Evolutionary conservation across 2,113 vertebrate species (phyloP), one percentile per base, ranked within the genome.

Genomic region (Vidua chalybeata): DNA sequence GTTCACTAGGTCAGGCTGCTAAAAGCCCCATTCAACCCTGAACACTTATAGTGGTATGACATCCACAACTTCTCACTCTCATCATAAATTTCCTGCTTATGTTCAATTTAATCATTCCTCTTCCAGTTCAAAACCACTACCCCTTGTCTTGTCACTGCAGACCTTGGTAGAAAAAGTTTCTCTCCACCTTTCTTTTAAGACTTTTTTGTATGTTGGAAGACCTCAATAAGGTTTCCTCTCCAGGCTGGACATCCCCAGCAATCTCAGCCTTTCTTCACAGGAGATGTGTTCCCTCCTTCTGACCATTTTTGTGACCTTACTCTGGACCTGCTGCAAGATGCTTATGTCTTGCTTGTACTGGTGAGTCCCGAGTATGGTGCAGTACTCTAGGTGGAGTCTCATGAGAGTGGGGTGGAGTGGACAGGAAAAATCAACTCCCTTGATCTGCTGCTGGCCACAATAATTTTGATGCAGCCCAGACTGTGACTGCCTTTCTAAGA

Each of bases 401-500:
- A 22, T 13, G 9, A 67, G 8, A 41, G 8, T 6, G 2, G 7
- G n/a, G 8, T 41, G n/a, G 8, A 63, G 9, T 31, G 13, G 22
- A 56, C 21, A 16, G 6, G 4, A 3, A 64, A 13, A 62, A 52
- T 13, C 48, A 22, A 3, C 3, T 41, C 13, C 10, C 41, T 46
- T 24, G 6, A 46, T 43, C n/a, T 63, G 10, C 11, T 62, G 17
- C 26, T 80, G 35, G 7, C 21, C 43, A 37, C 6, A 7, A 11
- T 30, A 63, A 2, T 56, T 55, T 80, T 67, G 10, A 62, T 52
- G 52, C 33, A 81, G 15, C 10, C 5, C 13, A 72, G 22, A 13
- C 9, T 71, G 26, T 0, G 0, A 31, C 3, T 24, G 5, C 7
- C 13, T 71, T 64, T 59, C 51, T 71, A 45, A 46, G 13, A 45